Evolutionary conservation across 2,797 vertebrate species (phyloP).

Genomic region (Acipenser transmontanus): DNA sequence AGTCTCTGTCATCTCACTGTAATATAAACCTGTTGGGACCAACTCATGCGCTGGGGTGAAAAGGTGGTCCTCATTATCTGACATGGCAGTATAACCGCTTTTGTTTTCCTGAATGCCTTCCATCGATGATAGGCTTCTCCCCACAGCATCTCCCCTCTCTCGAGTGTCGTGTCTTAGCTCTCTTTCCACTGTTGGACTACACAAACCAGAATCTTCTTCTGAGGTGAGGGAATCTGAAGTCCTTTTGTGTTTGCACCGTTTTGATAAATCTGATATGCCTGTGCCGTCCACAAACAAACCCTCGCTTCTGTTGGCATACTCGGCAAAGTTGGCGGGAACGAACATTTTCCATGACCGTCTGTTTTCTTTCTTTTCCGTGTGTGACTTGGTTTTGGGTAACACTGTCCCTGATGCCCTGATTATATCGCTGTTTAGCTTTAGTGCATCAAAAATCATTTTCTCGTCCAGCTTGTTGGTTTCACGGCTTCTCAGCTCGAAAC

Average conservation of each 20-base stretch:
- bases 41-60: constrained; percentile 42
- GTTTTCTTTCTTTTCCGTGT: constrained; percentile 69
- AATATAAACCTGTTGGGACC: constrained; percentile 42
- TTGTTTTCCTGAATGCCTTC: constrained; percentile 73
- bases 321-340: constrained; percentile 75
- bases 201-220: constrained; percentile 88
- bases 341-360: constrained; percentile 87
- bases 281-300: constrained; percentile 61
- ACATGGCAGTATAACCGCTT: constrained; percentile 56
- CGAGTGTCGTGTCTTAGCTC: constrained; percentile 62
- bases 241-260: constrained; percentile 59
- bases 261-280: constrained; percentile 56
- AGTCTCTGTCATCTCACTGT: constrained; percentile 44
- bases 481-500: constrained; percentile 73
- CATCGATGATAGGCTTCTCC: constrained; percentile 68
- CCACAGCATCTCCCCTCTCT: constrained; percentile 49
- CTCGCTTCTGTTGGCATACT: constrained; percentile 73
- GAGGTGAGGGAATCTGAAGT: constrained; percentile 83
- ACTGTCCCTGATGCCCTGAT: constrained; percentile 60
- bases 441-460: constrained; percentile 86
- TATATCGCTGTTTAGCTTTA: constrained; percentile 80
- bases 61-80: constrained; percentile 74
- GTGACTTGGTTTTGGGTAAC: constrained; percentile 52
- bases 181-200: constrained; percentile 78
- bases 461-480: constrained; percentile 83